These are phyloP conservation scores for Andrena praecox DNA, from an alignment of 2,888 invertebrate genomes.

Conservation along the genomic window DNA sequence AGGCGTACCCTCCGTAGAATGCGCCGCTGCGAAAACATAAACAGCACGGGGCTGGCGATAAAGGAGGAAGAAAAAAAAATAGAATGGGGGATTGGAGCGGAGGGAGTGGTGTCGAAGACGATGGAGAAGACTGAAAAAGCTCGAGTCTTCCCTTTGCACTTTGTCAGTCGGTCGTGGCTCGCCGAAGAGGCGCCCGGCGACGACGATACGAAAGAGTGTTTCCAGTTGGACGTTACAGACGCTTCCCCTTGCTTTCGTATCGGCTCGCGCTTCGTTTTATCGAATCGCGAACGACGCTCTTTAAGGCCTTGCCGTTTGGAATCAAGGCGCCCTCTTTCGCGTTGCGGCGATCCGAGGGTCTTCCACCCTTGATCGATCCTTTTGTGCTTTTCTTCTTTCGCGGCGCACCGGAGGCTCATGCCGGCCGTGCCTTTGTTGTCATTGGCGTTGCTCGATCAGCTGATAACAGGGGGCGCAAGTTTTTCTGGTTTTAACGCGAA, in stretches of 20 bases:
- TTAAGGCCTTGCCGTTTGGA: neutral
- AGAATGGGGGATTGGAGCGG: neutral
- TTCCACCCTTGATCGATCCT: conserved; percentile 7
- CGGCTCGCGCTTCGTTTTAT: conserved; percentile 25
- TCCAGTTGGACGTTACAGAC: neutral
- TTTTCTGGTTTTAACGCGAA: neutral
- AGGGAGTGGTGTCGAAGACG: neutral
- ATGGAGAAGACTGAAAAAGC: conserved; percentile 23
- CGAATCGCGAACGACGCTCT: conserved; percentile 11
- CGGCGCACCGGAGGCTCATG: neutral
- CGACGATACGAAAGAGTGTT: neutral
- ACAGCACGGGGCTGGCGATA: conserved; percentile 49
- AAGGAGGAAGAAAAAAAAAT: conserved; percentile 51
- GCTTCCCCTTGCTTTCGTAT: conserved; percentile 15
- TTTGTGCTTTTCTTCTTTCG: neutral
- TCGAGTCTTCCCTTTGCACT: conserved; percentile 33
- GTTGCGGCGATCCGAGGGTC: neutral
- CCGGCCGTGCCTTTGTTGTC: neutral
- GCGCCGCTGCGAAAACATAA: conserved; percentile 66
- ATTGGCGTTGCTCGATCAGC: neutral
- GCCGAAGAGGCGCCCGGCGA: neutral
- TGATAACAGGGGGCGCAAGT: neutral
- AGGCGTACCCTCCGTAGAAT: conserved; percentile 48
- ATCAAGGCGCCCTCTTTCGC: neutral
- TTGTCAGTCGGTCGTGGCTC: conserved; percentile 2